Evolutionary conservation across 2,113 vertebrate species (phyloP).

Genomic region (Phrynosoma platyrhinos): DNA sequence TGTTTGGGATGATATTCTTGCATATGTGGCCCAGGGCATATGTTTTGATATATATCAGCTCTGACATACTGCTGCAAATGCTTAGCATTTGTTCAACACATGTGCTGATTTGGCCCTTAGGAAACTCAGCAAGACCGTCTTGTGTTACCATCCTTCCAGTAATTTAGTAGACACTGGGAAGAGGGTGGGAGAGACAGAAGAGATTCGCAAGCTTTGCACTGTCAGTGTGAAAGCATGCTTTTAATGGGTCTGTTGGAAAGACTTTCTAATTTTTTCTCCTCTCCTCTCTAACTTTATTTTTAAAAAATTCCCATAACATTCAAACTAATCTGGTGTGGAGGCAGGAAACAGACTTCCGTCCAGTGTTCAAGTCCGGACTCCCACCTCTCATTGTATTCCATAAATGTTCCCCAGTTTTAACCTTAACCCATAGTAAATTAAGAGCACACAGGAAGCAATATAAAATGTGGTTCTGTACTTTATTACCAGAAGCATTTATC

Average conservation of each 20-base stretch:
- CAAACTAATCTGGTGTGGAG: constrained; percentile 2
- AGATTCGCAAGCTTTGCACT: neutral
- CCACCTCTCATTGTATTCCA: neutral
- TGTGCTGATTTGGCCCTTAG: constrained; percentile 29
- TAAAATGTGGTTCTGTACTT: neutral
- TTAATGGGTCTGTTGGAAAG: neutral
- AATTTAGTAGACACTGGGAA: constrained; percentile 18
- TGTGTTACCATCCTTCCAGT: constrained; percentile 37
- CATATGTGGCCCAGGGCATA: neutral
- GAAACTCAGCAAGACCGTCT: constrained; percentile 39
- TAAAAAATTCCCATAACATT: constrained; percentile 1
- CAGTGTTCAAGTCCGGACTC: neutral
- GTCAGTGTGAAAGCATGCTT: neutral
- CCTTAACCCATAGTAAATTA: neutral
- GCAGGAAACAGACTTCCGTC: neutral
- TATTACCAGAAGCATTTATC: neutral
- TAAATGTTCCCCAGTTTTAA: neutral
- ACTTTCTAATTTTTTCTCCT: fast-evolving
- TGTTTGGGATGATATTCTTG: neutral
- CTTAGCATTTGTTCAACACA: constrained; percentile 39
- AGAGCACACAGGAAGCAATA: neutral
- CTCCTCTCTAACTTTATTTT: neutral
- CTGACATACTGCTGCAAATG: neutral
- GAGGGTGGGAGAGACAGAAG: neutral
- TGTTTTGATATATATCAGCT: constrained; percentile 12